Percentiles rank a stretch among this genome's conserved stretches.
Evolutionary conservation across 2,113 vertebrate genomes (phyloP).

Genomic region (Chamaea fasciata): DNA sequence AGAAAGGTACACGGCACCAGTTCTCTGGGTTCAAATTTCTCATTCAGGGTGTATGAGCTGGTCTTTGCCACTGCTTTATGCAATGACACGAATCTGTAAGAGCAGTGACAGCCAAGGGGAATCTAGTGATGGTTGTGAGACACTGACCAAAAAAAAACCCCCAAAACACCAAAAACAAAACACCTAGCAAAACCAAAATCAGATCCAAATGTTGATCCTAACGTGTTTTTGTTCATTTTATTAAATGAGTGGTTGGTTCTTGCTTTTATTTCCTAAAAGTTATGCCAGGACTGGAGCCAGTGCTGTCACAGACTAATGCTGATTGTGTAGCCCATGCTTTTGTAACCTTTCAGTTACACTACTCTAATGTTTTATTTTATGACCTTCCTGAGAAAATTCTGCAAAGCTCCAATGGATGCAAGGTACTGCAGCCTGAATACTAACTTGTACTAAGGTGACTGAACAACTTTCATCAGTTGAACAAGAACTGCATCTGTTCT

Average conservation of each 20-base stretch:
- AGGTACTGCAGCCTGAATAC: constrained; percentile 41
- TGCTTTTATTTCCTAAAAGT: constrained; percentile 41
- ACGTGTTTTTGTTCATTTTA: background rate
- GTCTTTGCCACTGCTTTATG: background rate
- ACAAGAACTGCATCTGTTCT: background rate
- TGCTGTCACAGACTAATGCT: constrained; percentile 36
- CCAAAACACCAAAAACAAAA: background rate
- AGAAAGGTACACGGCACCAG: background rate
- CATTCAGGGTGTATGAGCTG: background rate
- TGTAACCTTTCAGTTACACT: constrained; percentile 58
- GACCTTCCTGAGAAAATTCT: constrained; percentile 60
- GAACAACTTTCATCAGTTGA: background rate
- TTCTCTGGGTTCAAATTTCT: background rate
- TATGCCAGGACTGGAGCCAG: constrained; percentile 26
- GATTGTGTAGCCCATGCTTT: constrained; percentile 51
- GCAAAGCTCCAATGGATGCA: constrained; percentile 48
- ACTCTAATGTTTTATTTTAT: constrained; percentile 68
- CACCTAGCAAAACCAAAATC: background rate
- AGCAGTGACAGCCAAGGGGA: background rate
- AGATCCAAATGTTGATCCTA: background rate
- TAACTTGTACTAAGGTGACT: constrained; percentile 39
- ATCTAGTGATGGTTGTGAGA: background rate
- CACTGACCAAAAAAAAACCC: background rate
- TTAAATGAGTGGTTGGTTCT: background rate
- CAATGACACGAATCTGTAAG: background rate